These are phyloP conservation scores for Barnardius zonarius DNA, from an alignment of 2,113 vertebrate genomes.

Conservation along the genomic window DNA sequence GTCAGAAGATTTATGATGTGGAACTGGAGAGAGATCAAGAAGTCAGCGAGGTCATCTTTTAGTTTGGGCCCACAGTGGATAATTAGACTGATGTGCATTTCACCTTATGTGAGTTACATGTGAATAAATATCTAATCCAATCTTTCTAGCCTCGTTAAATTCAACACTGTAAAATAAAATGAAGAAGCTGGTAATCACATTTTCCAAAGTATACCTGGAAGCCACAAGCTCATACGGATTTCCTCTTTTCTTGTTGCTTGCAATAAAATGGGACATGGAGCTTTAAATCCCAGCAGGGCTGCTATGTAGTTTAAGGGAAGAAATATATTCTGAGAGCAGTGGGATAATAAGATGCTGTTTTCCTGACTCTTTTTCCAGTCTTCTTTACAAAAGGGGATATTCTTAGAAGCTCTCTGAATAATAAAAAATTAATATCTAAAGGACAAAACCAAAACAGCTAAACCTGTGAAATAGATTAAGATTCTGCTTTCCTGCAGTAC, in stretches of 20 bases:
- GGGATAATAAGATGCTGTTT: constrained; percentile 27
- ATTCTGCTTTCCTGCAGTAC: not conserved
- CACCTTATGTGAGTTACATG: not conserved
- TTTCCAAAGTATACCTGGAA: constrained; percentile 24
- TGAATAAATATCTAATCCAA: constrained; percentile 18
- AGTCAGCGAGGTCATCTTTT: not conserved
- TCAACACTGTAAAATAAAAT: constrained; percentile 40
- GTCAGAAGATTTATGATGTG: not conserved
- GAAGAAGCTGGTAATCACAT: not conserved
- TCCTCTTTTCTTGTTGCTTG: constrained; percentile 21
- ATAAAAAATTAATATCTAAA: constrained; percentile 19
- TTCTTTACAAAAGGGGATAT: not conserved
- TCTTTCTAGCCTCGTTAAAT: not conserved
- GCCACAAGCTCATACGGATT: not conserved
- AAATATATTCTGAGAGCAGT: constrained; percentile 31
- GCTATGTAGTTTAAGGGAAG: not conserved
- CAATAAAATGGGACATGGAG: constrained; percentile 13
- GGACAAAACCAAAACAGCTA: not conserved
- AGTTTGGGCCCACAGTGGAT: not conserved
- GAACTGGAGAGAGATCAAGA: not conserved
- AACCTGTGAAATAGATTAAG: not conserved
- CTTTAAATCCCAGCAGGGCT: not conserved
- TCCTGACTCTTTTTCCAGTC: not conserved
- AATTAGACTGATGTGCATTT: constrained; percentile 8
- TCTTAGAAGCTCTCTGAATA: not conserved